A percentile compares a stretch with the other conserved stretches of the same genome.
Evolutionary conservation across 92 coral and sea anemone genomes (phyloP).

Genomic region (Ricordea florida): DNA sequence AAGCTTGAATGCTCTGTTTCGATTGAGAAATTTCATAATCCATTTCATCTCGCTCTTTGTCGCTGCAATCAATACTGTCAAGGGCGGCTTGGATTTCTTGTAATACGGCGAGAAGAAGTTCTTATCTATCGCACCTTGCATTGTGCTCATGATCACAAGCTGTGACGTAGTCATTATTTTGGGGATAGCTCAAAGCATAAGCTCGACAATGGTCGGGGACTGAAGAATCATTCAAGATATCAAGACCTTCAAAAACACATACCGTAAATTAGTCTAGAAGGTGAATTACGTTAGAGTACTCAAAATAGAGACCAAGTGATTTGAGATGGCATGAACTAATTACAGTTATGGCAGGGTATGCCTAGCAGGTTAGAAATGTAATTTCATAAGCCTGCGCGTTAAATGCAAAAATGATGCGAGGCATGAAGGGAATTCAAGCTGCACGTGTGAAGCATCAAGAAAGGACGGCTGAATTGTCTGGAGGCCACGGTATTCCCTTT

Average conservation of each 20-base stretch:
- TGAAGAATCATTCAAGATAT: conserved; percentile 12
- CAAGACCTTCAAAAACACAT: conserved; percentile 30
- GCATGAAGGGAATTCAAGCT: no score
- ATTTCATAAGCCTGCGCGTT: no score
- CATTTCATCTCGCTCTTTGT: conserved; percentile 65
- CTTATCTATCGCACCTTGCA: conserved; percentile 56
- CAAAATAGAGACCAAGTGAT: no score
- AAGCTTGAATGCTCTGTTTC: conserved; percentile 44
- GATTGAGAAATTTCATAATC: conserved; percentile 45
- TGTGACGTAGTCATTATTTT: conserved; percentile 7
- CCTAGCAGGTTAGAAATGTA: no score
- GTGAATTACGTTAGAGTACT: no score
- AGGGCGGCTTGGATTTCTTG: conserved; percentile 10
- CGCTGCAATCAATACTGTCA: neutral
- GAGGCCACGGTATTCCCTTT: no score
- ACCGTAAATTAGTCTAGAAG: no score
- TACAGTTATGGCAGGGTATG: no score
- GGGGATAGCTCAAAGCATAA: conserved; percentile 53
- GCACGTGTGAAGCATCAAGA: no score
- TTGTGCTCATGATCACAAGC: conserved; percentile 62
- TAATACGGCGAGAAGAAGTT: conserved; percentile 8
- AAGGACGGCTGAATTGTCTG: no score
- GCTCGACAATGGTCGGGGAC: conserved; percentile 44
- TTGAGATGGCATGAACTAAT: no score
- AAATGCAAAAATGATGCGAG: no score